These are phyloP conservation scores for Pteronura brasiliensis DNA, from an alignment of 2,113 vertebrate species.

Conservation along the genomic window DNA sequence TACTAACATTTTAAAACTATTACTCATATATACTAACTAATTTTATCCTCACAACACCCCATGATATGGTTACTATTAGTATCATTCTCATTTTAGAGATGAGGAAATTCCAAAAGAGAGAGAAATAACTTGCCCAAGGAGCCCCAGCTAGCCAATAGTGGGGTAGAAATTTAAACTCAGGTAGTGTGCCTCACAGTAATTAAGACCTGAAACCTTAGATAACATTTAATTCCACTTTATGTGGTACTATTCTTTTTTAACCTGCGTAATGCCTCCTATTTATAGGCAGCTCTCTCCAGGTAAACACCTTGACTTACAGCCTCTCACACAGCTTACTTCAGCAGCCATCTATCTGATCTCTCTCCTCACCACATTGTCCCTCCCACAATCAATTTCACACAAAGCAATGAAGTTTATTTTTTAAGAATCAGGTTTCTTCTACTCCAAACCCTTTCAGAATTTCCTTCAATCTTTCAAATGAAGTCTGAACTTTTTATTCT, in stretches of 20 bases:
- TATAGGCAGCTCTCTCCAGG: not conserved
- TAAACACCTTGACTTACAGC: not conserved
- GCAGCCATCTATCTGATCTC: not conserved
- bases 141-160: not conserved
- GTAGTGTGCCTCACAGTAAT: not conserved
- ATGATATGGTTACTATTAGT: not conserved
- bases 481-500: constrained; percentile 14
- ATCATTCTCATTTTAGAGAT: not conserved
- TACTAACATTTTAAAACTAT: not conserved
- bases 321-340: not conserved
- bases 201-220: not conserved
- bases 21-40: not conserved
- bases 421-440: not conserved
- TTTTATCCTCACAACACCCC: not conserved
- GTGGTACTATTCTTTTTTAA: not conserved
- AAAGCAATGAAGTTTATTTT: not conserved
- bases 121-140: not conserved
- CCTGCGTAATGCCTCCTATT: not conserved
- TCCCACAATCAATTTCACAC: not conserved
- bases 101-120: not conserved
- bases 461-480: constrained; percentile 9
- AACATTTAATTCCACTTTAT: not conserved
- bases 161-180: not conserved
- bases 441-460: not conserved
- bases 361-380: not conserved